Base-by-base conservation (phyloP, 2,888 invertebrate species). In the Harpalus rufipes region DNA sequence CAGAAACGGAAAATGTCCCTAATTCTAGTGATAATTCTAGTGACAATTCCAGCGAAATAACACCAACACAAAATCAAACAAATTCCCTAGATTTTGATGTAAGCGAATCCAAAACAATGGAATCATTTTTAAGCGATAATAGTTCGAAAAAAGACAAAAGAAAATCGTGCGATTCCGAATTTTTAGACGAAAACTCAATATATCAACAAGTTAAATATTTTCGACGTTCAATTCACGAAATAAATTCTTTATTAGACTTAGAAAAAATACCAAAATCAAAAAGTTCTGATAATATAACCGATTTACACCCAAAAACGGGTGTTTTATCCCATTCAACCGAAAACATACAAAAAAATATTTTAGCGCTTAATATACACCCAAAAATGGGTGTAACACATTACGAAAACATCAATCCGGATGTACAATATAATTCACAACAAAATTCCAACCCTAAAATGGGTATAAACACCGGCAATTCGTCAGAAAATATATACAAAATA, bases 141-240 rank as follows among this genome's bases (percentile, higher is more conserved):
- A 76, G 51, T 21, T 21, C 12, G 12, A 78, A 58, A 7, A 56
- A 78, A 78, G 32, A 91, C 80, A 90, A 90, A 86, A 85, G 90
- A 68, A 91, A 91, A 86, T 89, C 89, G 4, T 89, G 88, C 32
- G 90, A 90, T 86, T 89, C 88, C 0, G 91, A 91, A 32, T 86
- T 87, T 0, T 84, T 87, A 44, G 89, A 89, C 76, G 87, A 92
- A 1, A 93, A 93, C 81, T 88, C 89, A 41, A 94, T 96, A 0
- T 96, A 96, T 88, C 95, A 95, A 87, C 94, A 96, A 92, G 96
- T 96, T 0, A 96, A 96, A 87, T 94, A 95, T 89, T 95, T 96
- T 87, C 92, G 94, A 59, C 92, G 94, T 87, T 95, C 95, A 21
- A 94, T 96, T 59, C 94, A 95, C 65, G 96, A 96, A 90, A 95